phyloP scores from a whole-genome alignment of 2,888 invertebrate genomes.

The Archaeoteleia sp. region DNA sequence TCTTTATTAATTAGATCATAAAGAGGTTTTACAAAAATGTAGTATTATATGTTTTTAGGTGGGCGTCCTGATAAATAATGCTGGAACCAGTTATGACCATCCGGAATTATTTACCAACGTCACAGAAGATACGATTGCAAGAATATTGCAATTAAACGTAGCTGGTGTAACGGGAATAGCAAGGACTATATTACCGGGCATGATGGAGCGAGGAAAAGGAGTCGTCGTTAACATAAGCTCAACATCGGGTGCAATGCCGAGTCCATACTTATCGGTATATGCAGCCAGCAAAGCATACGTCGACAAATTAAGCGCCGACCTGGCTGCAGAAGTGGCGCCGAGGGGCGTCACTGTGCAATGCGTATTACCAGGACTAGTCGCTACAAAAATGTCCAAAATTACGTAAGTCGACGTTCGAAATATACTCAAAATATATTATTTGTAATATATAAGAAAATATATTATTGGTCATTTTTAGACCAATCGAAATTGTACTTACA shows the following conservation, averaged over 20 bases:
- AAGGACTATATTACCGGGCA: slow-evolving; percentile 84
- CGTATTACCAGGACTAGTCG: slow-evolving; percentile 90
- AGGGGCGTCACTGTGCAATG: slow-evolving; percentile 87
- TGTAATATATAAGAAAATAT: no score
- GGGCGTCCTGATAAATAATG: slow-evolving; percentile 79
- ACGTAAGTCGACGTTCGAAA: slow-evolving; percentile 59
- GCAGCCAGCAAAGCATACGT: slow-evolving; percentile 93
- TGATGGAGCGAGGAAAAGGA: slow-evolving; percentile 88
- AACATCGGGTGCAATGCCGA: slow-evolving; percentile 85
- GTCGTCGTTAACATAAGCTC: slow-evolving; percentile 94
- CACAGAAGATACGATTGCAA: slow-evolving; percentile 67
- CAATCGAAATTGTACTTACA: no score
- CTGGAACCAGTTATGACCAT: slow-evolving; percentile 80
- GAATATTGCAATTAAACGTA: slow-evolving; percentile 75
- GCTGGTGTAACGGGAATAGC: slow-evolving; percentile 78
- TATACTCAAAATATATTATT: no score
- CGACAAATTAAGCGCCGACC: slow-evolving; percentile 86
- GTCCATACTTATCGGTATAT: slow-evolving; percentile 89
- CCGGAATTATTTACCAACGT: slow-evolving; percentile 77
- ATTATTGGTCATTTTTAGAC: no score
- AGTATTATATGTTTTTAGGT: no score
- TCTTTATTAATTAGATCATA: no score
- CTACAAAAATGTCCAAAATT: slow-evolving; percentile 93
- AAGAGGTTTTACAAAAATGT: no score
- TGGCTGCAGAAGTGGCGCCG: slow-evolving; percentile 84